phyloP scores from a whole-genome alignment of 2,113 vertebrate genomes.

The Alces alces region DNA sequence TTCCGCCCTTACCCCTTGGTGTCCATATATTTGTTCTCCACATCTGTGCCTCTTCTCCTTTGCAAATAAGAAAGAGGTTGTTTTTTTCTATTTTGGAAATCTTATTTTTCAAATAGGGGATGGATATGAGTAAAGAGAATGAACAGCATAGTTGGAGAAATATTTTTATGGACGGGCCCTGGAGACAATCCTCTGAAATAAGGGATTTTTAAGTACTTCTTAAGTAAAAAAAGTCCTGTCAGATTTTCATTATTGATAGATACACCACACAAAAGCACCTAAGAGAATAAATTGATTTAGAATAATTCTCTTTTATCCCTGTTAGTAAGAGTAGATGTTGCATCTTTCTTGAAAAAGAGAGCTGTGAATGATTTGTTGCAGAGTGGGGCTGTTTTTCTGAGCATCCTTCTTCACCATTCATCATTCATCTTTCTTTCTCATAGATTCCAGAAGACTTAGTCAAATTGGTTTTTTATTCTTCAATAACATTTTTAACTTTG shows the following conservation, averaged over 20 bases:
- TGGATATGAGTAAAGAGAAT: not conserved
- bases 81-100: not conserved
- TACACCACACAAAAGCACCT: not conserved
- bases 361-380: not conserved
- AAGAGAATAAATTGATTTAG: not conserved
- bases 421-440: not conserved
- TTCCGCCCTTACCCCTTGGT: not conserved
- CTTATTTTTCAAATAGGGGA: not conserved
- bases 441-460: not conserved
- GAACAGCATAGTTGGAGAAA: not conserved
- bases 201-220: slow-evolving; percentile 11
- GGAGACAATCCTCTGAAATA: not conserved
- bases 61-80: not conserved
- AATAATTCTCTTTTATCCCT: not conserved
- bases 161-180: not conserved
- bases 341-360: not conserved
- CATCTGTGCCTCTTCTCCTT: not conserved
- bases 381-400: not conserved
- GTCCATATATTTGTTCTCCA: not conserved
- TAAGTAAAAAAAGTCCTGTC: not conserved
- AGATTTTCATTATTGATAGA: not conserved
- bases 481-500: not conserved
- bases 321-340: not conserved
- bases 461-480: not conserved
- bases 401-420: not conserved